Percentiles rank a stretch among this genome's conserved stretches.
These are phyloP conservation scores for Tautogolabrus adspersus DNA, from an alignment of 2,113 vertebrate genomes.

Conservation along the genomic window DNA sequence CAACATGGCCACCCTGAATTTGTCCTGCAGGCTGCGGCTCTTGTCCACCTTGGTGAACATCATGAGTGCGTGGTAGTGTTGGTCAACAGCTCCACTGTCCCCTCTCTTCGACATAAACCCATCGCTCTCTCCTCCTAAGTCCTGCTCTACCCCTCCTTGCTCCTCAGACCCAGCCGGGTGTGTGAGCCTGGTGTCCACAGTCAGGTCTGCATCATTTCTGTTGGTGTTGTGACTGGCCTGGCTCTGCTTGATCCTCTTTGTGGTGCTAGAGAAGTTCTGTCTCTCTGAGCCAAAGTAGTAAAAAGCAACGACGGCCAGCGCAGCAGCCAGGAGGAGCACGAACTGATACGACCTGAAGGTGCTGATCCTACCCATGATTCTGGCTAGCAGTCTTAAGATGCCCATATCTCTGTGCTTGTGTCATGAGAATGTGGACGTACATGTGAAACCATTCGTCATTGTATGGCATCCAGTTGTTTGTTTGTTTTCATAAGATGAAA, in stretches of 20 bases:
- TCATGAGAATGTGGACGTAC: conserved; percentile 44
- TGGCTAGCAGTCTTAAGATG: conserved; percentile 67
- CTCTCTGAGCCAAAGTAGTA: conserved; percentile 92
- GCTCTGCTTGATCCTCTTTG: conserved; percentile 88
- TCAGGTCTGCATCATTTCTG: conserved; percentile 81
- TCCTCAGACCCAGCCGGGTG: conserved; percentile 44
- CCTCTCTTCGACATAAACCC: not conserved
- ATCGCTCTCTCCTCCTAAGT: not conserved
- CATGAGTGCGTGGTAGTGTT: conserved; percentile 88
- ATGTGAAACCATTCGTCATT: conserved; percentile 34
- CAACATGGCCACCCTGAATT: conserved; percentile 84
- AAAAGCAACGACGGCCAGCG: conserved; percentile 91
- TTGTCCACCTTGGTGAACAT: conserved; percentile 95
- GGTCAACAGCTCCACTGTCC: conserved; percentile 1
- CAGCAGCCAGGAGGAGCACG: conserved; percentile 86
- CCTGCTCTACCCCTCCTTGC: conserved; percentile 25
- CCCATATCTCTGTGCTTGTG: conserved; percentile 70
- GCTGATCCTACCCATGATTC: conserved; percentile 80
- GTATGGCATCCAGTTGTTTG: not conserved
- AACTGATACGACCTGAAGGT: conserved; percentile 84
- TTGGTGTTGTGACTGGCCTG: conserved; percentile 81
- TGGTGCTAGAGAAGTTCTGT: conserved; percentile 94
- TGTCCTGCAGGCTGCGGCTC: conserved; percentile 85
- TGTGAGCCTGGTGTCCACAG: conserved; percentile 66
- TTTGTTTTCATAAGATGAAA: not conserved